Conservation (phyloP, 2,797 vertebrate genomes). For the Malurus splendens region DNA sequence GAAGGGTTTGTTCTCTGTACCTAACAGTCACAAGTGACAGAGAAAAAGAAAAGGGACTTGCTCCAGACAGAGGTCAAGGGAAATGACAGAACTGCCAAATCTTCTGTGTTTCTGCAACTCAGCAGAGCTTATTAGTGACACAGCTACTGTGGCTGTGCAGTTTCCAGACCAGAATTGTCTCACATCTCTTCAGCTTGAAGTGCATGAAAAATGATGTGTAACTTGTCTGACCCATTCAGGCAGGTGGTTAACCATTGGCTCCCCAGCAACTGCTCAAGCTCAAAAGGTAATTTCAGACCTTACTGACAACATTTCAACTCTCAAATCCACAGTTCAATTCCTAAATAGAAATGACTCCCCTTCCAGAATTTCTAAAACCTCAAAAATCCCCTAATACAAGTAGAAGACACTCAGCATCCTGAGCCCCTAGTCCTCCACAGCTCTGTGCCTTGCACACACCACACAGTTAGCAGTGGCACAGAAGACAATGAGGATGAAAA, state of each 20-base stretch:
- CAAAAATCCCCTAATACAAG: neutral
- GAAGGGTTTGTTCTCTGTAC: constrained; percentile 54
- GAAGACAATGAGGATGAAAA: neutral
- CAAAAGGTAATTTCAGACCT: neutral
- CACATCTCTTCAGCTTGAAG: neutral
- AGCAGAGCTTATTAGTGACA: neutral
- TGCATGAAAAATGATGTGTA: neutral
- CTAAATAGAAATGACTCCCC: neutral
- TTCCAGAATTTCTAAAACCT: neutral
- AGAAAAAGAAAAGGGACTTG: constrained; percentile 42
- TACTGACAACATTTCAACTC: neutral
- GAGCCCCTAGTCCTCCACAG: neutral
- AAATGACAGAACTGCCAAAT: constrained; percentile 30
- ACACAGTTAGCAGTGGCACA: neutral
- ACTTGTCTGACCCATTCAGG: neutral
- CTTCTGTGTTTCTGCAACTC: constrained; percentile 22
- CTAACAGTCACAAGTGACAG: constrained; percentile 53
- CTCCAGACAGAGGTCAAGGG: constrained; percentile 28
- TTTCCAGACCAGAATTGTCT: neutral
- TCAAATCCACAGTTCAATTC: neutral
- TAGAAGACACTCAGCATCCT: neutral
- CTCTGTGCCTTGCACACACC: neutral
- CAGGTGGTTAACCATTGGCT: neutral
- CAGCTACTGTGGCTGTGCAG: neutral
- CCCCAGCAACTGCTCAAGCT: neutral